These are phyloP conservation scores for Stegophylla sp. DNA, from an alignment of 2,888 invertebrate genomes.

Conservation along the genomic window DNA sequence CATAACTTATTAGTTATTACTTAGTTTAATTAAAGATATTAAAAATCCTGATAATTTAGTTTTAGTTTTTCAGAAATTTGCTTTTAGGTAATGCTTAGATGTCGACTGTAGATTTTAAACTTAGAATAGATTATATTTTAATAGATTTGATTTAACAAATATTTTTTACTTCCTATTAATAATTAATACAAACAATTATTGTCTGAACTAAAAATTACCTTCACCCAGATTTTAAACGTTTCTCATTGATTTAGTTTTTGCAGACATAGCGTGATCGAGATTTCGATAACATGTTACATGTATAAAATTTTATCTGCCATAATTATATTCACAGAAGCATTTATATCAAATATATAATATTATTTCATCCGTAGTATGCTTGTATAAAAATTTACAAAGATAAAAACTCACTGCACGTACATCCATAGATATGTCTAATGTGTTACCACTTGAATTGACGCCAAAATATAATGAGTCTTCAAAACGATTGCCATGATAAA, in stretches of 20 bases:
- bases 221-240: conserved; percentile 1
- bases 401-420: not conserved
- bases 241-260: conserved; percentile 18
- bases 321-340: not conserved
- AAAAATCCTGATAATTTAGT: no score
- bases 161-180: not conserved
- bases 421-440: not conserved
- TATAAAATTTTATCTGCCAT: not conserved
- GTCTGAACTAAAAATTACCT: not conserved
- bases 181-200: not conserved
- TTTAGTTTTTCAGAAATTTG: no score
- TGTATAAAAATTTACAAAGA: not conserved
- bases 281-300: not conserved
- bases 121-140: no score
- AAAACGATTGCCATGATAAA: conserved; percentile 29
- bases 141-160: not conserved
- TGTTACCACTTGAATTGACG: conserved; percentile 21
- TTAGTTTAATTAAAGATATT: no score
- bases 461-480: conserved; percentile 13
- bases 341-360: not conserved
- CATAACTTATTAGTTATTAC: no score
- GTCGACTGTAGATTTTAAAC: no score
- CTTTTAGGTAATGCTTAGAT: no score
- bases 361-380: not conserved
- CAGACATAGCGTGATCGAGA: not conserved